Conservation (phyloP, 2,888 invertebrate species). For the Chesias legatella region DNA sequence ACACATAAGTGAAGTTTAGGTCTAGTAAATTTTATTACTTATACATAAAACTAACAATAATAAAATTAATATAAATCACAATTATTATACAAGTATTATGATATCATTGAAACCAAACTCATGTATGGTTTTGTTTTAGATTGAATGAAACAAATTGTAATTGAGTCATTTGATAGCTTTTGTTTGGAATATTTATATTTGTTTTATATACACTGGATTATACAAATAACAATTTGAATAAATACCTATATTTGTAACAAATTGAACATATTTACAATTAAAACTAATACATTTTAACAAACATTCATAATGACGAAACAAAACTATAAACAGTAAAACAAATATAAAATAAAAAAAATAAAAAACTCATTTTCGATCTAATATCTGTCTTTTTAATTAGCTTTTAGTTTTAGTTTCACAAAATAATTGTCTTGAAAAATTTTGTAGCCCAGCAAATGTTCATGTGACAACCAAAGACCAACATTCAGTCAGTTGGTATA, state of each 20-base stretch:
- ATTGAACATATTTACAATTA: conserved; percentile 15
- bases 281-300: conserved; percentile 14
- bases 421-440: conserved; percentile 30
- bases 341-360: conserved; percentile 13
- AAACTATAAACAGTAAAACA: conserved; percentile 7
- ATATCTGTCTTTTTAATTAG: conserved; percentile 26
- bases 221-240: conserved; percentile 7
- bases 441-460: too few relatives aligned
- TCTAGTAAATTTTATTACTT: too few relatives aligned
- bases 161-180: too few relatives aligned
- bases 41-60: too few relatives aligned
- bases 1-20: too few relatives aligned
- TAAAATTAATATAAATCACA: too few relatives aligned
- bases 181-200: too few relatives aligned
- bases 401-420: conserved; percentile 22
- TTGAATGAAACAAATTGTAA: not conserved
- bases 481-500: too few relatives aligned
- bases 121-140: conserved; percentile 2
- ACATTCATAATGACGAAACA: conserved; percentile 2
- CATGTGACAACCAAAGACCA: too few relatives aligned
- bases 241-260: conserved; percentile 8
- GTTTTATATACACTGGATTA: not conserved
- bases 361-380: conserved; percentile 7
- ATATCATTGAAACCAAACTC: too few relatives aligned
- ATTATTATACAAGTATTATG: too few relatives aligned